A percentile compares a stretch with the other conserved stretches of the same genome.
Evolutionary conservation across 92 coral and sea anemone genomes (phyloP).

Genomic region (Actinostola sp.): DNA sequence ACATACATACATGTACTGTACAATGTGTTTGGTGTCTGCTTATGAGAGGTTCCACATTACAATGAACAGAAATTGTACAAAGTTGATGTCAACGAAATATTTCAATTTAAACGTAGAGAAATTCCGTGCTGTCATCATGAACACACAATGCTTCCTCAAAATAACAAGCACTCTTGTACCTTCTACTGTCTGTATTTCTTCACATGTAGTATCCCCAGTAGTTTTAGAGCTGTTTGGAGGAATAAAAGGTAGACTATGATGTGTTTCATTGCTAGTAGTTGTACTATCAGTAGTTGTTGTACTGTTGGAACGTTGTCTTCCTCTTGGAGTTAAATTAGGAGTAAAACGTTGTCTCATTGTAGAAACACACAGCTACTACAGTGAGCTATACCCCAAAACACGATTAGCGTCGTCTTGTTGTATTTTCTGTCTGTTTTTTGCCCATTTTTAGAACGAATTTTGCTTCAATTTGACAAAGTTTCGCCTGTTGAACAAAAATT

Average conservation of each 20-base stretch:
- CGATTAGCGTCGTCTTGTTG: neutral
- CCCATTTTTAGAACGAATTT: constrained; percentile 7
- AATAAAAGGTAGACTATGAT: constrained; percentile 6
- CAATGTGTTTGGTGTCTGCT: too few relatives aligned
- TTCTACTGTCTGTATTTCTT: neutral
- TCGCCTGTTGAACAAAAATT: neutral
- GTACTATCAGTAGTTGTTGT: neutral
- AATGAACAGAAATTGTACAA: too few relatives aligned
- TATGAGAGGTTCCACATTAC: too few relatives aligned
- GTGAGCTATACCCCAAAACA: neutral
- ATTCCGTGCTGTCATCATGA: too few relatives aligned
- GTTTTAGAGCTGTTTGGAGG: constrained; percentile 35
- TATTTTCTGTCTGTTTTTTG: neutral
- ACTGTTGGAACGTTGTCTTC: constrained; percentile 24
- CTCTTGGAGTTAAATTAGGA: constrained; percentile 52
- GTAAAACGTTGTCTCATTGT: constrained; percentile 58
- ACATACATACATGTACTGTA: too few relatives aligned
- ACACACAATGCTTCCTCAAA: too few relatives aligned
- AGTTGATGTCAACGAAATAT: too few relatives aligned
- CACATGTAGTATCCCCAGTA: neutral
- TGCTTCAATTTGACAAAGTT: neutral
- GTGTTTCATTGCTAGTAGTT: neutral
- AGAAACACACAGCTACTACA: neutral
- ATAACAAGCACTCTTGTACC: too few relatives aligned
- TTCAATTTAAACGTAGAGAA: too few relatives aligned